phyloP scores from a whole-genome alignment of 2,113 vertebrate species.

The Athene cunicularia region DNA sequence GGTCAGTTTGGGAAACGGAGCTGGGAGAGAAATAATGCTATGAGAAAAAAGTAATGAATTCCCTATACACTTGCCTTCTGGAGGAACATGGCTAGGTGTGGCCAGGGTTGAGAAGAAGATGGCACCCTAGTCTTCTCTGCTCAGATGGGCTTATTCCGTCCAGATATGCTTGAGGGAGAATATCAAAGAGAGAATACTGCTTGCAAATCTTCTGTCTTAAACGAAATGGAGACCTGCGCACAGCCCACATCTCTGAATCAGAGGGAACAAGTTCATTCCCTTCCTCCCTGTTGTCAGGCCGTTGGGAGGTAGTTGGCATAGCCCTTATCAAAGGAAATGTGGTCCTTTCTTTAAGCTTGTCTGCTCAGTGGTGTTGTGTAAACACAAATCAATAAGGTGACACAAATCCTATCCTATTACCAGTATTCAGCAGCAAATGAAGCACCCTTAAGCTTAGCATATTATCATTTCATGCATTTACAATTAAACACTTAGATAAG shows the following conservation, averaged over 20 bases:
- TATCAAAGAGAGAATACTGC: conserved; percentile 12
- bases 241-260: neutral
- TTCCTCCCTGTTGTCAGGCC: neutral
- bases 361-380: neutral
- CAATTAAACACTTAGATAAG: conserved; percentile 50
- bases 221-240: neutral
- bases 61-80: neutral
- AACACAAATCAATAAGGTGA: conserved; percentile 30
- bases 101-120: neutral
- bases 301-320: neutral
- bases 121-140: neutral
- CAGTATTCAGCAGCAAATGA: conserved; percentile 18
- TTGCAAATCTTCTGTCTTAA: neutral
- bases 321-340: neutral
- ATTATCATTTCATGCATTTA: conserved; percentile 46
- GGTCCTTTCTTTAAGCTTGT: neutral
- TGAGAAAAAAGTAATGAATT: neutral
- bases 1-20: neutral
- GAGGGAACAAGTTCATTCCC: neutral
- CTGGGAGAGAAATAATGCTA: neutral
- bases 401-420: conserved; percentile 40
- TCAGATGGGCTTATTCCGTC: neutral
- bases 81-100: neutral
- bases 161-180: neutral
- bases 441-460: conserved; percentile 20